These are phyloP conservation scores for Choloepus didactylus DNA, from an alignment of 2,797 vertebrate species.

Conservation along the genomic window DNA sequence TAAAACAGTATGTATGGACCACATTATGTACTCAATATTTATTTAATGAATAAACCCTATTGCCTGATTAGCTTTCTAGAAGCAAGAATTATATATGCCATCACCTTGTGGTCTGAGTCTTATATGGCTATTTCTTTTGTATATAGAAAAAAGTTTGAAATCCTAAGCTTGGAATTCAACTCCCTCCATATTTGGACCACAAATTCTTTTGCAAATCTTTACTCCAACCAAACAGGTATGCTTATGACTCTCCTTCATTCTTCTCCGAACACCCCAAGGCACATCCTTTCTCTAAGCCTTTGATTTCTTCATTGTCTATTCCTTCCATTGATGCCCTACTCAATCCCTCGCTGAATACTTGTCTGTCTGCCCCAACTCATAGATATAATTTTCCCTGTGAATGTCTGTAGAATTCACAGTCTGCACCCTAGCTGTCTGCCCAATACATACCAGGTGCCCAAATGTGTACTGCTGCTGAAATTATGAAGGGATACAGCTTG, in stretches of 20 bases:
- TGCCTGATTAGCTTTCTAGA: background rate
- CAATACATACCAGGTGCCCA: background rate
- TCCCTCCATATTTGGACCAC: background rate
- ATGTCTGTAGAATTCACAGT: background rate
- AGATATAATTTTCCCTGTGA: background rate
- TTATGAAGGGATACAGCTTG: background rate
- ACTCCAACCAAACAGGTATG: background rate
- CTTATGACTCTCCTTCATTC: background rate
- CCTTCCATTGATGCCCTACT: background rate
- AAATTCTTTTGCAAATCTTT: conserved; percentile 27
- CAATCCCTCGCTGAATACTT: background rate
- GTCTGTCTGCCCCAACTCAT: background rate
- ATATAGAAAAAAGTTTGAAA: background rate
- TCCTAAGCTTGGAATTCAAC: conserved; percentile 28
- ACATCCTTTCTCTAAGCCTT: background rate
- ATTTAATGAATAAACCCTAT: background rate
- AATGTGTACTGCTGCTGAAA: background rate
- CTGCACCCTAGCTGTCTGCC: background rate
- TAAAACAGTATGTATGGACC: background rate
- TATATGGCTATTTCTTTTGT: conserved; percentile 9
- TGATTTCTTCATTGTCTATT: background rate
- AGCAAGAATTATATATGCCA: background rate
- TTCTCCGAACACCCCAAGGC: background rate
- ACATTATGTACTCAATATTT: background rate
- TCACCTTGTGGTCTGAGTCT: background rate